Evolutionary conservation across 2,888 invertebrate species (phyloP), one percentile per base, ranked within the genome.

Genomic region (Leptopilina myrica): DNA sequence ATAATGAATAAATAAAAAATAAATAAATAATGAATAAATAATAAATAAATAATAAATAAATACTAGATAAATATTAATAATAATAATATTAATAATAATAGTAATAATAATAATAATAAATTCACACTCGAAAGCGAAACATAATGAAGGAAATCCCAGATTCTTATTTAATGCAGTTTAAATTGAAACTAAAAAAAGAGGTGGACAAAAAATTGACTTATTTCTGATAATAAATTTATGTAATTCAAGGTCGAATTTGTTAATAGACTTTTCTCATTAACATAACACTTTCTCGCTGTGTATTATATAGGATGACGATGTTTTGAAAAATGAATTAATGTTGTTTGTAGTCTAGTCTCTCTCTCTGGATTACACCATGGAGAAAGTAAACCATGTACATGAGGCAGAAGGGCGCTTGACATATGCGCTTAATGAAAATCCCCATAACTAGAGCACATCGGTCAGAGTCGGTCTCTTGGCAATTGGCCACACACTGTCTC

Each of bases 361-460:
- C 33, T 33, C 8, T 20, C 9, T 69, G 26, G 53, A 49, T 69
- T 69, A 69, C 69, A 69, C 69, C 49, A 69, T 69, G 49, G 69
- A 69, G 69, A 69, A 69, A 69, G 69, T 69, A 69, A 69, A 69
- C 53, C 26, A 49, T 20, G 26, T 64, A 62, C 26, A 20, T 64
- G 64, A 64, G 33, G 64, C 64, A 64, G 64, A 64, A 64, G 40
- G 64, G 26, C 64, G 26, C 64, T 64, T 64, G 64, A 64, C 26
- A 26, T 26, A 64, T 64, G 33, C 26, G 64, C 79, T 78, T 82
- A 81, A 82, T 81, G 78, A 77, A 80, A 83, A 81, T 79, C 78
- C 78, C 79, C 80, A 81, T 59, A 82, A 83, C 81, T 81, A 65
- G 81, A 82, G 78, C 83, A 78, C 77, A 66, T 77, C 66, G 77